phyloP scores from a whole-genome alignment of 2,113 vertebrate species.

The Merops nubicus region DNA sequence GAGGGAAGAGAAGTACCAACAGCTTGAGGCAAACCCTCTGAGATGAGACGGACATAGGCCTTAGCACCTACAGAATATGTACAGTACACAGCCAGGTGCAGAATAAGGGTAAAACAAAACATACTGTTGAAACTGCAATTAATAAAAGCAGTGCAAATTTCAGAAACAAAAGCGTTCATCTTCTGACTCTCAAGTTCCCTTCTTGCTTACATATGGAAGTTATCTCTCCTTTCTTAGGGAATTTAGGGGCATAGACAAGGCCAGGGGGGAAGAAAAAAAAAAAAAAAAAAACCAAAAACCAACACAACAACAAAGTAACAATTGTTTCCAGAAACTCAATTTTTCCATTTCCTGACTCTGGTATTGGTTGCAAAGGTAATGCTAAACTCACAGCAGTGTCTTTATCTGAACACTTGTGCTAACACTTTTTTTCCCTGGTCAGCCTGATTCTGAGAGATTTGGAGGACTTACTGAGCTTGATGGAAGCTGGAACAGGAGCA shows the following conservation, averaged over 20 bases:
- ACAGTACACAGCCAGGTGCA: rapidly evolving
- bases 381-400: neutral
- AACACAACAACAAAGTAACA: neutral
- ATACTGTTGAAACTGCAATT: neutral
- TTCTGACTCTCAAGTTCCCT: neutral
- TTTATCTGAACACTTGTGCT: neutral
- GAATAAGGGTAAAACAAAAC: neutral
- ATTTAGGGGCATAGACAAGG: neutral
- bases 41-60: neutral
- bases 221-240: neutral
- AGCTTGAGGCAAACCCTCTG: neutral
- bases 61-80: neutral
- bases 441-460: neutral
- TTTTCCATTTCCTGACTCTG: neutral
- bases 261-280: too few relatives aligned
- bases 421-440: neutral
- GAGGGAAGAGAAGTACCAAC: neutral
- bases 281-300: neutral
- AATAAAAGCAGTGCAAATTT: neutral
- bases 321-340: neutral
- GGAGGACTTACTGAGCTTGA: neutral
- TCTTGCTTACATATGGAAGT: neutral
- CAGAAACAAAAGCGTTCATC: neutral
- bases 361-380: neutral
- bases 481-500: neutral